Evolutionary conservation across 2,113 vertebrate genomes (phyloP), one percentile per base, ranked within the genome.

Genomic region (Muntiacus muntjak): DNA sequence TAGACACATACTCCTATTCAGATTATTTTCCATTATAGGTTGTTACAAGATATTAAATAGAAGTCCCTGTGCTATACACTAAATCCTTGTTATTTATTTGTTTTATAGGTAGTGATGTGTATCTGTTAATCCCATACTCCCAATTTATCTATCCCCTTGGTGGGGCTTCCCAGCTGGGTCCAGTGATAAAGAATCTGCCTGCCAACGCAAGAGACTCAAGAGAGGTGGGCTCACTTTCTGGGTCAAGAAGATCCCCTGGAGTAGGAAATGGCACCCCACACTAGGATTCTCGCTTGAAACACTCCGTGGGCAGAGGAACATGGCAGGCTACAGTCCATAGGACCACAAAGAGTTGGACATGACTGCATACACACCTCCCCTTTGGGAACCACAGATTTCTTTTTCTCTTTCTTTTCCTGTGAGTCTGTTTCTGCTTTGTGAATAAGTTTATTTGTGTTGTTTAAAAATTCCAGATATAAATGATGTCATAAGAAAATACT

Each of bases 101-200:
- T 2, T 81, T n/a, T 52, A 52, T 2, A n/a, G 6, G 30, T 1
- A 4, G 17, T 1, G 7, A 8, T 11, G 6, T 82, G 47, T n/a
- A 6, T 23, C 47, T 13, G 11, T 54, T 54, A n/a, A 23, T n/a
- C 30, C 30, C 79, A 81, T 23, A 14, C 17, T 52, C 47, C 79
- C 33, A 23, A 23, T 2, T 12, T 13, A n/a, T 50, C 7, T 6
- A 0, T 13, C 47, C 45, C 30, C 79, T n/a, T 43, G 36, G 21
- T 3, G 67, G 67, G 36, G 36, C 67, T 74, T 40, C 36, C 21
- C 67, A 74, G 67, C 36, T 1, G 11, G 21, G 1, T 1, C 9
- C 13, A 3, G 36, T 25, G 21, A 5, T 13, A 25, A 40, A 74
- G 67, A 40, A 25, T 25, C 21, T 74, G 67, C 67, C 67, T 43